Conservation (phyloP, 1,140 invertebrate species). For the Elymnias hypermnestra region DNA sequence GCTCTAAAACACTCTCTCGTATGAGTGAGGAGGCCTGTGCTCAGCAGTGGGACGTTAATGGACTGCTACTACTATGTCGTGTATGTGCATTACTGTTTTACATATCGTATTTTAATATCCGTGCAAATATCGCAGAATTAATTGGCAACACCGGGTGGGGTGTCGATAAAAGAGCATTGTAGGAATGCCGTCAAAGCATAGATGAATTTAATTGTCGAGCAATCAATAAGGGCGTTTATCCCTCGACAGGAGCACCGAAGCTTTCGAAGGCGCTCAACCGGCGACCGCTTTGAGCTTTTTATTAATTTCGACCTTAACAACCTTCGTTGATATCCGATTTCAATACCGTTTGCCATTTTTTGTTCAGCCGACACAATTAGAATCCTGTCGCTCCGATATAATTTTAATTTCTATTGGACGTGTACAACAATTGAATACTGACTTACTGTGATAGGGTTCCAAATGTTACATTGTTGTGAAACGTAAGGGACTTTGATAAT, state of each 20-base stretch:
- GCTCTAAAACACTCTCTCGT: no score
- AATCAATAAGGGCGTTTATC: conserved; percentile 37
- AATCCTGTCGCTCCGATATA: conserved; percentile 4
- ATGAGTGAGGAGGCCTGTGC: no score
- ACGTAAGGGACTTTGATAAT: conserved; percentile 13
- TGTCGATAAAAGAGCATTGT: conserved; percentile 30
- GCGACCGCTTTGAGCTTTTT: conserved; percentile 36
- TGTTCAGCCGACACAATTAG: not conserved
- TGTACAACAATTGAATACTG: no score
- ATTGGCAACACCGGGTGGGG: not conserved
- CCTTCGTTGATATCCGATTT: conserved; percentile 38
- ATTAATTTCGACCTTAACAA: conserved; percentile 56
- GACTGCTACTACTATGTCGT: no score
- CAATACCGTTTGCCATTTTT: conserved; percentile 37
- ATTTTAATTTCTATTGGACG: no score
- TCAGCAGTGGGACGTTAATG: no score
- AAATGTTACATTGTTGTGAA: not conserved
- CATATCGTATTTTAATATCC: no score
- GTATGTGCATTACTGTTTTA: no score
- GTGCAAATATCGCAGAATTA: not conserved
- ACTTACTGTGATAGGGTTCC: not conserved
- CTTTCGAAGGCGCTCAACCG: conserved; percentile 39
- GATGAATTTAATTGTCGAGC: conserved; percentile 52
- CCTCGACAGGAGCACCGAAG: conserved; percentile 28
- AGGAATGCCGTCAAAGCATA: conserved; percentile 44